Conservation (phyloP, 2,113 vertebrate genomes). For the Serilophus lunatus region DNA sequence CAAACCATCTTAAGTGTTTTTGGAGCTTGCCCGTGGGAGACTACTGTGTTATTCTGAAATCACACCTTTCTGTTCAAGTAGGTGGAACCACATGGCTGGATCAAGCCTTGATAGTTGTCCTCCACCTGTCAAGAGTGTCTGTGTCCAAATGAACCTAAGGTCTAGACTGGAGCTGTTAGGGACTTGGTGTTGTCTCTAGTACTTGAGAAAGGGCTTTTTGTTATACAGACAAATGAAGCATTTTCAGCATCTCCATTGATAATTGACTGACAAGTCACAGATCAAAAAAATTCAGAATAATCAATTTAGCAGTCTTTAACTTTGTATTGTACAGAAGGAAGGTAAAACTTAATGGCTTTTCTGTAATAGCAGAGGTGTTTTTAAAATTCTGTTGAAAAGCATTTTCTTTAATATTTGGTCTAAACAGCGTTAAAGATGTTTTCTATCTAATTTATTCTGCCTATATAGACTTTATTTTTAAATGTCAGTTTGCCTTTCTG, state of each 20-base stretch:
- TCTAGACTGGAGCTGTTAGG: background rate
- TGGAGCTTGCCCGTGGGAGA: background rate
- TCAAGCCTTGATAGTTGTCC: background rate
- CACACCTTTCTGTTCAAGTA: background rate
- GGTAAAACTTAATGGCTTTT: background rate
- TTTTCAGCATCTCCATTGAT: background rate
- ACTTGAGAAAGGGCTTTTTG: background rate
- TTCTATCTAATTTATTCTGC: slow-evolving; percentile 14
- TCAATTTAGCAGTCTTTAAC: background rate
- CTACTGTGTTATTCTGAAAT: background rate
- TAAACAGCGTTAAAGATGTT: background rate
- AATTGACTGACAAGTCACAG: background rate
- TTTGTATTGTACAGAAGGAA: background rate
- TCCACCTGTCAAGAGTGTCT: background rate
- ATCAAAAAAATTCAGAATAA: background rate
- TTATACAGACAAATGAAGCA: fast-evolving
- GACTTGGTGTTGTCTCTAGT: background rate
- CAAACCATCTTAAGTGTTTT: background rate
- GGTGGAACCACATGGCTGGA: background rate
- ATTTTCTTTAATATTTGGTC: background rate
- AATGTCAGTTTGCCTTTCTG: background rate
- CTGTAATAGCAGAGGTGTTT: background rate
- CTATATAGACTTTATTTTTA: background rate
- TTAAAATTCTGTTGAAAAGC: background rate
- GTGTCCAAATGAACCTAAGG: background rate